phyloP scores from a whole-genome alignment of 2,888 invertebrate species.

The Dasysyrphus tricinctus region DNA sequence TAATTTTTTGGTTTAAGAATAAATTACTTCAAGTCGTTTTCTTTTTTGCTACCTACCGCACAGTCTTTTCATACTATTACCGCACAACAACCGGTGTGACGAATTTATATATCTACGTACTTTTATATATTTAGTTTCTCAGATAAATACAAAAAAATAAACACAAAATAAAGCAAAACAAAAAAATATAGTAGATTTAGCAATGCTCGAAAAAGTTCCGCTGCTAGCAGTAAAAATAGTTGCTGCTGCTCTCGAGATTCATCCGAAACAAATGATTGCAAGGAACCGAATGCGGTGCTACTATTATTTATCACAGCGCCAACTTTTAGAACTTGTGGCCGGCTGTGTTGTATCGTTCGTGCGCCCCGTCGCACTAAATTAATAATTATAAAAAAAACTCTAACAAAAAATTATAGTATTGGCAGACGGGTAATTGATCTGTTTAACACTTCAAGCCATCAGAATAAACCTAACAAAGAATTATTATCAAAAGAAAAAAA shows the following conservation, averaged over 20 bases:
- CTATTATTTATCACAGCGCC: slow-evolving; percentile 31
- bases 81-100: slow-evolving; percentile 22
- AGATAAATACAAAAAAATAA: not conserved
- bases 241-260: slow-evolving; percentile 44
- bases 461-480: slow-evolving; percentile 12
- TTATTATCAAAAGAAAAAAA: not conserved
- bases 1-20: slow-evolving; percentile 2
- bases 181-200: not conserved
- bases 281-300: slow-evolving; percentile 51
- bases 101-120: not conserved
- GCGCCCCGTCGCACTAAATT: slow-evolving; percentile 44
- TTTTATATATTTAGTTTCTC: not conserved
- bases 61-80: slow-evolving; percentile 8
- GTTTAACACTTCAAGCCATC: slow-evolving; percentile 43
- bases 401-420: not conserved
- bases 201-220: slow-evolving; percentile 18
- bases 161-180: slow-evolving; percentile 5
- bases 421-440: slow-evolving; percentile 54
- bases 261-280: slow-evolving; percentile 68
- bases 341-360: slow-evolving; percentile 32
- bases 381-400: slow-evolving; percentile 16
- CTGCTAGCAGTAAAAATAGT: slow-evolving; percentile 16
- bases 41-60: not conserved
- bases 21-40: not conserved
- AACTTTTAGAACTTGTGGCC: slow-evolving; percentile 1